phyloP scores from a whole-genome alignment of 2,797 vertebrate genomes.

The Chelon labrosus region DNA sequence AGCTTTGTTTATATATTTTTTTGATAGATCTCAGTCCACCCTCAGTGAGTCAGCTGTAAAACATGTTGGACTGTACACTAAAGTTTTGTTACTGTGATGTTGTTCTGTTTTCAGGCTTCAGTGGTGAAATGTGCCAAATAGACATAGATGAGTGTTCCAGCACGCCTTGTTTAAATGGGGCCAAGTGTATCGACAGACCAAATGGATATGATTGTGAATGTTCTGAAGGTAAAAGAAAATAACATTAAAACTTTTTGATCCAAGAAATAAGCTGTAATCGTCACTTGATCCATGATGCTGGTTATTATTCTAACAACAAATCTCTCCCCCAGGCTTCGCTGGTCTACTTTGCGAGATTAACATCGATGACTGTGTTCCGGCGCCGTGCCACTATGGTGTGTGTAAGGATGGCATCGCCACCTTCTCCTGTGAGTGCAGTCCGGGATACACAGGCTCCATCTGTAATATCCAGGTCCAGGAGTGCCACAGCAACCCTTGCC shows the following conservation, averaged over 20 bases:
- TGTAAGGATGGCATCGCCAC: slow-evolving; percentile 93
- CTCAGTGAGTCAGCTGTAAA: neutral
- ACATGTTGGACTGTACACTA: neutral
- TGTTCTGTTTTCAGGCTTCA: slow-evolving; percentile 81
- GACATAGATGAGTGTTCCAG: slow-evolving; percentile 89
- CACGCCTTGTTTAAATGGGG: slow-evolving; percentile 88
- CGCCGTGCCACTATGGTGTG: slow-evolving; percentile 92
- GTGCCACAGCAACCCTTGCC: slow-evolving; percentile 93
- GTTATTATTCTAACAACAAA: slow-evolving; percentile 12
- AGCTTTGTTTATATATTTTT: neutral
- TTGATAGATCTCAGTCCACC: neutral
- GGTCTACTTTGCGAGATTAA: slow-evolving; percentile 90
- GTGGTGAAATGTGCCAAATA: slow-evolving; percentile 86
- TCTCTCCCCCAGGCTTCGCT: slow-evolving; percentile 86
- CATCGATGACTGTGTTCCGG: slow-evolving; percentile 91
- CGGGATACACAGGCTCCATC: slow-evolving; percentile 92
- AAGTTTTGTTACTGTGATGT: neutral
- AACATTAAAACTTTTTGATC: neutral
- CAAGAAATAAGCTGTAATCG: neutral
- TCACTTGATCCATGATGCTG: neutral
- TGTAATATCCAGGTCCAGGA: slow-evolving; percentile 93
- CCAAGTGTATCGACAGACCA: slow-evolving; percentile 87
- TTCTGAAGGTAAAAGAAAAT: slow-evolving; percentile 83
- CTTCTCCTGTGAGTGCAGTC: slow-evolving; percentile 89
- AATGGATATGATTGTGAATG: slow-evolving; percentile 89